Conservation (phyloP, 2,888 invertebrate species). For the Eupelmus urozonus region DNA sequence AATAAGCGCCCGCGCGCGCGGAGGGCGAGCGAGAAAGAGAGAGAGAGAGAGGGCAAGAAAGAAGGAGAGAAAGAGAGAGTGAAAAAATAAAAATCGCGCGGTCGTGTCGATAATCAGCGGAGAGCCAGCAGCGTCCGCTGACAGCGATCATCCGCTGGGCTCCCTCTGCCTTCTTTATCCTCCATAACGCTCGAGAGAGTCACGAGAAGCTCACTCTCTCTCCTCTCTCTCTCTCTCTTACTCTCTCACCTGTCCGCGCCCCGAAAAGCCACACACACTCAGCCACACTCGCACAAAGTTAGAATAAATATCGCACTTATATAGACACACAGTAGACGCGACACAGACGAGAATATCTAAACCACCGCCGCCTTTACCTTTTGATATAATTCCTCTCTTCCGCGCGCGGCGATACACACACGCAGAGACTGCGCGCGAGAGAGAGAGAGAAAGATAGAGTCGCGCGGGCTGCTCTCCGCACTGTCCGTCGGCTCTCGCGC, state of each 20-base stretch:
- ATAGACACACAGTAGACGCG: too few species aligned
- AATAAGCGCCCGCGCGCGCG: too few species aligned
- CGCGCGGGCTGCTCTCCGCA: too few species aligned
- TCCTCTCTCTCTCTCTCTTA: neutral
- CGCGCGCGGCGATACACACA: neutral
- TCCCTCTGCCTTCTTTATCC: too few species aligned
- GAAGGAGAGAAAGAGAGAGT: neutral
- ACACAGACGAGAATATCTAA: neutral
- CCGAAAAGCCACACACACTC: neutral
- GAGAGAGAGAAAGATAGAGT: neutral
- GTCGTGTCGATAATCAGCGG: too few species aligned
- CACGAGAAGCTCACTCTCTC: neutral
- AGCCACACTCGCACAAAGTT: too few species aligned
- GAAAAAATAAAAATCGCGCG: too few species aligned
- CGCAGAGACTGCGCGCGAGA: neutral
- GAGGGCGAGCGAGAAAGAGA: conserved; percentile 1
- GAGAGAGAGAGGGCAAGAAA: conserved; percentile 1
- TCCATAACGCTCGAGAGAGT: neutral
- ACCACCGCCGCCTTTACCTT: neutral
- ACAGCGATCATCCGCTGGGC: too few species aligned
- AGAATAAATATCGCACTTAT: too few species aligned
- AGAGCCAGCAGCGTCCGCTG: too few species aligned
- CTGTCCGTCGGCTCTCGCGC: too few species aligned
- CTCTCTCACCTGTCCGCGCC: neutral
- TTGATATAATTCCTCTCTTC: neutral